Percentiles rank a stretch among this genome's conserved stretches.
These are phyloP conservation scores for Drosophila albomicans DNA, from an alignment of 1,140 invertebrate genomes.

Conservation along the genomic window DNA sequence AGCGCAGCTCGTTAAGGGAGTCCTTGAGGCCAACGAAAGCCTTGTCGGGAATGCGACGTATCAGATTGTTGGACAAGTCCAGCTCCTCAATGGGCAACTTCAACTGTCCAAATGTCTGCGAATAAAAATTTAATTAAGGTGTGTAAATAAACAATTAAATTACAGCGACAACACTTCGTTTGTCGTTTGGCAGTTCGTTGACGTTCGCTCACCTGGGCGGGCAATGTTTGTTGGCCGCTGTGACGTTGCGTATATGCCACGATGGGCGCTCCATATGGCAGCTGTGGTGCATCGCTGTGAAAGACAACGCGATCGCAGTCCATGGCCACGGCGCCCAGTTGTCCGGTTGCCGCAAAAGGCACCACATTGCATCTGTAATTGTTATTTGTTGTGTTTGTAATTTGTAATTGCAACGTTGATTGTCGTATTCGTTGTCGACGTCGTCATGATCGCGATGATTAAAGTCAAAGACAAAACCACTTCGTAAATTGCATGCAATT, in stretches of 20 bases:
- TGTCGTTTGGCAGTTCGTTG: not conserved
- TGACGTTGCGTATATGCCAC: slow-evolving; percentile 91
- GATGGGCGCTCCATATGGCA: slow-evolving; percentile 91
- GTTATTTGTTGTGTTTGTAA: slow-evolving; percentile 4
- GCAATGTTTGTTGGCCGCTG: slow-evolving; percentile 92
- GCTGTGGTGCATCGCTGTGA: slow-evolving; percentile 89
- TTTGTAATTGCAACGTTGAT: not conserved
- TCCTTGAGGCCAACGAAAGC: slow-evolving; percentile 88
- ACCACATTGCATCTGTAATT: slow-evolving; percentile 84
- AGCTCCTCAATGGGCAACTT: slow-evolving; percentile 89
- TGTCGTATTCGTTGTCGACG: not conserved
- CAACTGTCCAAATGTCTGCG: slow-evolving; percentile 87
- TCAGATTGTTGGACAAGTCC: slow-evolving; percentile 93
- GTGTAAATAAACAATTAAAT: not conserved
- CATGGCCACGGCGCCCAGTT: slow-evolving; percentile 86
- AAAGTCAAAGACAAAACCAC: slow-evolving; percentile 50
- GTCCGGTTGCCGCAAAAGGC: slow-evolving; percentile 81
- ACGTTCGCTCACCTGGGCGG: slow-evolving; percentile 87
- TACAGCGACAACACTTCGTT: not conserved
- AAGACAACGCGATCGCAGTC: slow-evolving; percentile 95
- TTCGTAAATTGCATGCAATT: slow-evolving; percentile 65
- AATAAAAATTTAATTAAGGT: not conserved
- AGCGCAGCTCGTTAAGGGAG: slow-evolving; percentile 89
- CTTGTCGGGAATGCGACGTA: slow-evolving; percentile 92
- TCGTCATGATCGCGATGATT: slow-evolving; percentile 61